These are phyloP conservation scores for Muraenolepis orangiensis DNA, from an alignment of 2,797 vertebrate species.

Conservation along the genomic window DNA sequence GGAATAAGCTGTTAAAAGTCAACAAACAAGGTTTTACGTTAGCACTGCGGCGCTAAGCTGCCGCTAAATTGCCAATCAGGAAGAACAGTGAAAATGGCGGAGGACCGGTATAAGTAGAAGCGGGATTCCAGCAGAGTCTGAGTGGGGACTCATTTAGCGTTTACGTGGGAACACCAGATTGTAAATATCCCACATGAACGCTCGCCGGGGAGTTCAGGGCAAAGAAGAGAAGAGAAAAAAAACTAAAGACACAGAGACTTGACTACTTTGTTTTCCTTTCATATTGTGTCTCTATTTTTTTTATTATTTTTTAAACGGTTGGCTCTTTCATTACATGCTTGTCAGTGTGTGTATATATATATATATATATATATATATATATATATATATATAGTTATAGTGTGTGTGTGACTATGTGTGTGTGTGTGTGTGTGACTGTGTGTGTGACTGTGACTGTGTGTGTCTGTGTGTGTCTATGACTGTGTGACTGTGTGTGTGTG, in stretches of 20 bases:
- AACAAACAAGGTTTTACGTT: neutral
- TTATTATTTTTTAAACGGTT: slow-evolving; percentile 19
- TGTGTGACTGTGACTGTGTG: too few species aligned
- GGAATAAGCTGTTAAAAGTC: neutral
- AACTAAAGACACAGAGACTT: neutral
- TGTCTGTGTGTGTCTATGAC: too few species aligned
- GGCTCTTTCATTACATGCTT: slow-evolving; percentile 41
- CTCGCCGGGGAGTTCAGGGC: slow-evolving; percentile 27
- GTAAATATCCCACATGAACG: slow-evolving; percentile 71
- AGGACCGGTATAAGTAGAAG: slow-evolving; percentile 60
- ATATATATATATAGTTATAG: neutral
- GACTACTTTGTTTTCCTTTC: slow-evolving; percentile 37
- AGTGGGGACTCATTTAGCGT: slow-evolving; percentile 57
- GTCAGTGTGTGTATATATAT: slow-evolving; percentile 26
- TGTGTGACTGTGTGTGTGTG: too few species aligned
- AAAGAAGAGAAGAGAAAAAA: slow-evolving; percentile 15
- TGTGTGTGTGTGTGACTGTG: too few species aligned
- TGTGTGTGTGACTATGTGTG: too few species aligned
- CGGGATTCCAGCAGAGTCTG: slow-evolving; percentile 63
- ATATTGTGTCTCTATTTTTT: too few species aligned
- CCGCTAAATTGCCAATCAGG: neutral
- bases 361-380: slow-evolving; percentile 7
- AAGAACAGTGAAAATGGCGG: slow-evolving; percentile 7
- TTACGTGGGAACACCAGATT: slow-evolving; percentile 67
- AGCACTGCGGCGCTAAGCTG: neutral